These are phyloP conservation scores for Leptopilina myrica DNA, from an alignment of 2,888 invertebrate genomes.

Conservation along the genomic window DNA sequence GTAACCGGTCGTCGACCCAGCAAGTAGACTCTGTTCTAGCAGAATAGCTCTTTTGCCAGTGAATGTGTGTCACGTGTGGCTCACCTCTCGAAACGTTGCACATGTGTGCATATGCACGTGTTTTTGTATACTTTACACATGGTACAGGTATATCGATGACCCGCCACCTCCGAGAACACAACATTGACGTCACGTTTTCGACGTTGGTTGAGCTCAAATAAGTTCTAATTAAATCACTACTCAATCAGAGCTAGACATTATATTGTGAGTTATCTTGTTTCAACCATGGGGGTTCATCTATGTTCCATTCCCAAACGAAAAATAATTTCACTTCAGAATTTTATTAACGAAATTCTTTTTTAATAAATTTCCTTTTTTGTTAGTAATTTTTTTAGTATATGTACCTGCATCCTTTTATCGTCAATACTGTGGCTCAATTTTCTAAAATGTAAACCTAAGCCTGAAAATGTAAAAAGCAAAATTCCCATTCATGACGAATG, in stretches of 20 bases:
- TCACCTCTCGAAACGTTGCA: conserved; percentile 53
- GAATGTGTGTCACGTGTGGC: conserved; percentile 70
- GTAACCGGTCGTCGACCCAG: conserved; percentile 64
- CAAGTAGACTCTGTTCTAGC: conserved; percentile 65
- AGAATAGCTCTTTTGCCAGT: conserved; percentile 70
- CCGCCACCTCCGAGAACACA: conserved; percentile 29
- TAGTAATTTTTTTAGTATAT: too few species aligned
- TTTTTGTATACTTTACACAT: conserved; percentile 16
- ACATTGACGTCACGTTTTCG: conserved; percentile 26
- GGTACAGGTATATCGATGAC: conserved; percentile 32
- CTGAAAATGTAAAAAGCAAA: too few species aligned
- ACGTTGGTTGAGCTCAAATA: conserved; percentile 24
- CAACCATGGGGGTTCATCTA: too few species aligned
- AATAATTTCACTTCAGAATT: too few species aligned
- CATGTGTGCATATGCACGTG: conserved; percentile 31
- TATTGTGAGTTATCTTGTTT: too few species aligned
- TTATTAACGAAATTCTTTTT: too few species aligned
- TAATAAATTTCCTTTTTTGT: too few species aligned
- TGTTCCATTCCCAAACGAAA: too few species aligned
- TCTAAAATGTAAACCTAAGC: too few species aligned
- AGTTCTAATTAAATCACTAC: conserved; percentile 34
- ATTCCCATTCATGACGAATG: too few species aligned
- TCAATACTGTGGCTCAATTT: too few species aligned
- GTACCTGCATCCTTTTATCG: too few species aligned
- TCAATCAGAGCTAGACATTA: not conserved